These are phyloP conservation scores for Larimichthys crocea DNA, from an alignment of 2,113 vertebrate species.

Conservation along the genomic window DNA sequence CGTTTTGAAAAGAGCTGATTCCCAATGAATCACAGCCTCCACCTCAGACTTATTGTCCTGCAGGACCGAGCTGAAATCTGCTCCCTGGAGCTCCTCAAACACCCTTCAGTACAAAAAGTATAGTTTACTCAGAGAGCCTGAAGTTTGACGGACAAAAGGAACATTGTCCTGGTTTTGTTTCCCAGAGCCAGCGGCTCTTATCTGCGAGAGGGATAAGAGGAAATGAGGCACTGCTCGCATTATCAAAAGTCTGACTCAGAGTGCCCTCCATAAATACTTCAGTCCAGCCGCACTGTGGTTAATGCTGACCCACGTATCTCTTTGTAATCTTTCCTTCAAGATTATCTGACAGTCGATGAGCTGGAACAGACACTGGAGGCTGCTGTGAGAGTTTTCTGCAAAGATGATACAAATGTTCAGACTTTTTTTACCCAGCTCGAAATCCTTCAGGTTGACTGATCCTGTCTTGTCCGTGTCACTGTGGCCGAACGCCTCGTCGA, in stretches of 20 bases:
- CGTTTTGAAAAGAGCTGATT: background rate
- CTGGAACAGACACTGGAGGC: conserved; percentile 5
- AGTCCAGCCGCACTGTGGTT: conserved; percentile 11
- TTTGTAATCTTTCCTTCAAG: conserved; percentile 13
- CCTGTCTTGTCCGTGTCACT: conserved; percentile 29
- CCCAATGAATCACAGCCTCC: conserved; percentile 1
- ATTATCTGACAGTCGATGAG: conserved; percentile 30
- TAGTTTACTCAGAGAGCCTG: conserved; percentile 20
- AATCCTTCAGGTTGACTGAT: conserved; percentile 46
- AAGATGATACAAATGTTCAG: background rate
- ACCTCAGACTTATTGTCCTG: background rate
- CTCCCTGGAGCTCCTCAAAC: background rate
- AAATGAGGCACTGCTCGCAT: conserved; percentile 46
- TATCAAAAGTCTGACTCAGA: conserved; percentile 50
- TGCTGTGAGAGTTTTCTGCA: background rate
- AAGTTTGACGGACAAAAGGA: conserved; percentile 54
- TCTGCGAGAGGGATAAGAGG: conserved; percentile 42
- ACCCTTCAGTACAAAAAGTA: background rate
- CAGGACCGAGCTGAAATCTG: background rate
- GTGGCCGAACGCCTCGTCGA: conserved; percentile 29
- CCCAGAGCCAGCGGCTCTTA: conserved; percentile 51
- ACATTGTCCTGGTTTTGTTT: conserved; percentile 61
- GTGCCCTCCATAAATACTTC: conserved; percentile 37
- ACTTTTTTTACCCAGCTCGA: conserved; percentile 49
- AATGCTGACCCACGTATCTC: conserved; percentile 39